Base-by-base conservation (phyloP, 2,888 invertebrate genomes). In the Silvanus unidentatus region DNA sequence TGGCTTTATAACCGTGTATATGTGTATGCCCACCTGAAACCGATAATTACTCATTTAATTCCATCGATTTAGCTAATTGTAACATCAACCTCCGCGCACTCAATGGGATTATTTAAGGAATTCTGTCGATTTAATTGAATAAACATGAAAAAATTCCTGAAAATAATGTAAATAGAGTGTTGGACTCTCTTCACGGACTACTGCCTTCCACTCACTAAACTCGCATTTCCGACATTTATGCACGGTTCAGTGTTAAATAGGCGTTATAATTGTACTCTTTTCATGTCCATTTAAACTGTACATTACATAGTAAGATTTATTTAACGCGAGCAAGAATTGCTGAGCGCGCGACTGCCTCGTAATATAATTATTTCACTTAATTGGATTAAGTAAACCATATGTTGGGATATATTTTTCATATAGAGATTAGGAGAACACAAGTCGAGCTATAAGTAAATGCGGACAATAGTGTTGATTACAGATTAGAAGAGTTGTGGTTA, bases 81-180 rank as follows among this genome's bases (percentile, higher is more conserved):
- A n/a, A n/a, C n/a, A n/a, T n/a, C n/a, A n/a, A n/a, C n/a, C n/a
- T n/a, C n/a, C n/a, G n/a, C n/a, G n/a, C n/a, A n/a, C n/a, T n/a
- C n/a, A n/a, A n/a, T n/a, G n/a, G n/a, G n/a, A n/a, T n/a, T n/a
- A n/a, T n/a, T n/a, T n/a, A n/a, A n/a, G n/a, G n/a, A n/a, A n/a
- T n/a, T n/a, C n/a, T n/a, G n/a, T n/a, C n/a, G n/a, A 22, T 22
- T 22, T 22, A 22, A 22, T 22, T 22, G 8, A 5, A 8, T 64
- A 63, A 63, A 55, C 57, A 57, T 53, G 54, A 58, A 60, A 66
- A 66, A 66, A 66, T 65, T 53, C 12, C 65, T 65, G 65, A 66
- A 66, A 67, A 67, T 64, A 66, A 66, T 65, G 65, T 66, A 66
- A 67, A 67, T 64, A 66, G 61, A 66, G 58, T 60, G n/a, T n/a